phyloP scores from a whole-genome alignment of 2,113 vertebrate species.

The Callospermophilus lateralis region DNA sequence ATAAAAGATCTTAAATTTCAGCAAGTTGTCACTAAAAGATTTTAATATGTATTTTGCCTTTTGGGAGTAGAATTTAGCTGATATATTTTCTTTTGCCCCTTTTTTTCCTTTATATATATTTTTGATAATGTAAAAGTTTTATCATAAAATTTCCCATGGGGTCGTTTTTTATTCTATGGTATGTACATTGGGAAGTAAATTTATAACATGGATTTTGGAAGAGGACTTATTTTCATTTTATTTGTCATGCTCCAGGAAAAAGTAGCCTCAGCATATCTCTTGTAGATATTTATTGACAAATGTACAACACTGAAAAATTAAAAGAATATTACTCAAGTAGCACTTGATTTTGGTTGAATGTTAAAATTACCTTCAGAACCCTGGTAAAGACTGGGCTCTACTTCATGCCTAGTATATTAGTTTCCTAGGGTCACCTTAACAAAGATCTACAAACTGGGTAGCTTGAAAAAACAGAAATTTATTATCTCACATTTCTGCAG shows the following conservation, averaged over 20 bases:
- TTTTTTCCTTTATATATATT: background rate
- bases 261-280: background rate
- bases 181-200: background rate
- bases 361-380: background rate
- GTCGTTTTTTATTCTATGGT: background rate
- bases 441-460: background rate
- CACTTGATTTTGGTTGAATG: background rate
- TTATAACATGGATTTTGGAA: background rate
- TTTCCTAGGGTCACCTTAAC: background rate
- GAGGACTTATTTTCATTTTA: conserved; percentile 7
- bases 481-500: background rate
- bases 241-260: background rate
- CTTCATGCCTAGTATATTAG: background rate
- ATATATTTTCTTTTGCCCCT: background rate
- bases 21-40: background rate
- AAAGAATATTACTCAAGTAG: background rate
- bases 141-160: background rate
- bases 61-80: background rate
- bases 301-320: background rate
- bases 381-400: background rate
- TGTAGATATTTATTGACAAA: background rate
- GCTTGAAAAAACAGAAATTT: background rate
- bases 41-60: background rate
- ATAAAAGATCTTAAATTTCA: background rate
- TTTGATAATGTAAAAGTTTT: background rate